Percentiles rank a stretch among this genome's conserved stretches.
Conservation (phyloP, 2,797 vertebrate species). For the Spea hammondii region DNA sequence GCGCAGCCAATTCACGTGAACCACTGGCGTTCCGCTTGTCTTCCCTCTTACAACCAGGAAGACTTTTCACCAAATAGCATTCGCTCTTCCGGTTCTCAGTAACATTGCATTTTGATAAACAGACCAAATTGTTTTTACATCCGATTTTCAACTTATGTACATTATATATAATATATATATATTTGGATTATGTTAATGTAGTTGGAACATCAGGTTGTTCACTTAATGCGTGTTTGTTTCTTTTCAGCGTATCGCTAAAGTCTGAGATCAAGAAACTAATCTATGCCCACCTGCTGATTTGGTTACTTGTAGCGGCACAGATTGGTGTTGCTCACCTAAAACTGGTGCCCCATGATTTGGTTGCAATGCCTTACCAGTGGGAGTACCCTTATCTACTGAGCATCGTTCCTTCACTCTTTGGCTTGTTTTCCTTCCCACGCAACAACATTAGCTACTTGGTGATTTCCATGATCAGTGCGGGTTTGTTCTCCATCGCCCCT, state of each 20-base stretch:
- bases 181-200: no score
- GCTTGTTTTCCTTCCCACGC: conserved; percentile 85
- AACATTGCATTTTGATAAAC: no score
- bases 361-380: conserved; percentile 93
- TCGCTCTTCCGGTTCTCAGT: no score
- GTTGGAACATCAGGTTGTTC: no score
- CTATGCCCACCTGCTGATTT: conserved; percentile 82
- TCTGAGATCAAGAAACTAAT: conserved; percentile 93
- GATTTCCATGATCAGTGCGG: conserved; percentile 91
- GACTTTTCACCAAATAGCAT: no score
- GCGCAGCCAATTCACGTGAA: no score
- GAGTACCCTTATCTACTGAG: conserved; percentile 92
- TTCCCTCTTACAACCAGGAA: no score
- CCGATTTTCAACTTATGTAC: no score
- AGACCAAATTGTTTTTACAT: no score
- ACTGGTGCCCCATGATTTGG: conserved; percentile 82
- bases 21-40: no score
- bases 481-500: conserved; percentile 88
- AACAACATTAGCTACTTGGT: conserved; percentile 98
- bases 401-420: conserved; percentile 80
- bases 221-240: background rate
- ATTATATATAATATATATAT: no score
- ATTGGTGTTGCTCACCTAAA: conserved; percentile 83
- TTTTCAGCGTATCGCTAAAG: conserved; percentile 71
- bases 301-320: conserved; percentile 84